Conservation (phyloP, 2,113 vertebrate species). For the Anolis carolinensis region DNA sequence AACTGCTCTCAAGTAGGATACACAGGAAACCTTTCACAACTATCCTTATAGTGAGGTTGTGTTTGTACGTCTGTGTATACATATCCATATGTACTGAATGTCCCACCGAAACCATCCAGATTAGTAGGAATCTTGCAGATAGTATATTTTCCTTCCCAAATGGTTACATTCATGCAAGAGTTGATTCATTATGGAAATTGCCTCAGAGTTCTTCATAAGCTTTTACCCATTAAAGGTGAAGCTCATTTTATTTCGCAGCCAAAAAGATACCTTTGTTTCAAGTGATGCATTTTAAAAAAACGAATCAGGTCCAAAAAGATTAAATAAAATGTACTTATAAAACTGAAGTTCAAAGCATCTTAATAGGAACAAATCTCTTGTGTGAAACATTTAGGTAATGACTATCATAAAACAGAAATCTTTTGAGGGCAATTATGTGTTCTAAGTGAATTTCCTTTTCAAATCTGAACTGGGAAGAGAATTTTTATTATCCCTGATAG, state of each 20-base stretch:
- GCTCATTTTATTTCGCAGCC: conserved; percentile 58
- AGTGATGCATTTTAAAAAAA: conserved; percentile 64
- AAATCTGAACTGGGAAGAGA: conserved; percentile 54
- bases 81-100: neutral
- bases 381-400: conserved; percentile 78
- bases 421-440: conserved; percentile 69
- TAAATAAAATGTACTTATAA: conserved; percentile 72
- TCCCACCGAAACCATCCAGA: neutral
- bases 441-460: conserved; percentile 61
- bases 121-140: neutral
- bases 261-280: conserved; percentile 54
- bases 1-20: neutral
- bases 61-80: neutral
- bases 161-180: neutral
- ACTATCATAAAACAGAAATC: conserved; percentile 73
- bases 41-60: no score
- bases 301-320: conserved; percentile 69
- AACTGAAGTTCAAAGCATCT: conserved; percentile 58
- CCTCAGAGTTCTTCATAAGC: neutral
- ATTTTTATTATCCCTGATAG: conserved; percentile 51
- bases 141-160: neutral
- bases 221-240: neutral
- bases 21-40: neutral
- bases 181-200: neutral
- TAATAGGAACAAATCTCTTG: conserved; percentile 70